These are phyloP conservation scores for Lomographa bimaculata DNA, from an alignment of 2,888 invertebrate genomes.

Conservation along the genomic window DNA sequence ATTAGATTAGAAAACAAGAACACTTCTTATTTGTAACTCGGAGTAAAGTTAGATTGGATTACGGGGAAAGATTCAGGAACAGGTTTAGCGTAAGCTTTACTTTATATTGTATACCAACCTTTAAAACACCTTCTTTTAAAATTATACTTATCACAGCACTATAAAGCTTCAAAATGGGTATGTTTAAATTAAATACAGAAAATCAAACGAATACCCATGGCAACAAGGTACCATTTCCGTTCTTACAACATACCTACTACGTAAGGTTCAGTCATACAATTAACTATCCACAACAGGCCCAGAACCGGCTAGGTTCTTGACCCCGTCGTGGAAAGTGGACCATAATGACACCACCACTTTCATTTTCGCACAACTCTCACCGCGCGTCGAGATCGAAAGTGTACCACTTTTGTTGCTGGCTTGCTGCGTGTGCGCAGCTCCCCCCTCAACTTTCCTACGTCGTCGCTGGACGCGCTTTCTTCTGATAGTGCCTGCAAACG, in stretches of 20 bases:
- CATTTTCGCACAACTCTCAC: constrained; percentile 85
- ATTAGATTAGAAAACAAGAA: background rate
- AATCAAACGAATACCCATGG: background rate
- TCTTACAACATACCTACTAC: constrained; percentile 27
- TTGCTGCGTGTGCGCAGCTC: constrained; percentile 75
- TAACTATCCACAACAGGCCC: constrained; percentile 54
- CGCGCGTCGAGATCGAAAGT: constrained; percentile 80
- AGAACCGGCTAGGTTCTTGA: constrained; percentile 71
- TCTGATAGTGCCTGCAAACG: constrained; percentile 51
- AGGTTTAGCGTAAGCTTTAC: background rate
- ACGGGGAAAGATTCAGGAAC: background rate
- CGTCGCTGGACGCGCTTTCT: constrained; percentile 69
- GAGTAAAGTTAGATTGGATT: constrained; percentile 5
- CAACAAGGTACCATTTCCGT: constrained; percentile 9
- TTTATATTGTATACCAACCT: background rate
- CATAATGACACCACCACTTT: constrained; percentile 83
- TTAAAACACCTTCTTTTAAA: too few species aligned
- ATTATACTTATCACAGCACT: constrained; percentile 1
- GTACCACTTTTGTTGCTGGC: constrained; percentile 78
- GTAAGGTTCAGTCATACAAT: constrained; percentile 51
- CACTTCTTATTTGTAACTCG: constrained; percentile 6
- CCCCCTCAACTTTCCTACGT: constrained; percentile 72
- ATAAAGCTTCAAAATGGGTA: too few species aligned
- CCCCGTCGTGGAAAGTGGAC: constrained; percentile 78
- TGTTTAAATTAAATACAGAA: too few species aligned